Conservation (phyloP, 2,113 vertebrate species). For the Scatophagus argus region DNA sequence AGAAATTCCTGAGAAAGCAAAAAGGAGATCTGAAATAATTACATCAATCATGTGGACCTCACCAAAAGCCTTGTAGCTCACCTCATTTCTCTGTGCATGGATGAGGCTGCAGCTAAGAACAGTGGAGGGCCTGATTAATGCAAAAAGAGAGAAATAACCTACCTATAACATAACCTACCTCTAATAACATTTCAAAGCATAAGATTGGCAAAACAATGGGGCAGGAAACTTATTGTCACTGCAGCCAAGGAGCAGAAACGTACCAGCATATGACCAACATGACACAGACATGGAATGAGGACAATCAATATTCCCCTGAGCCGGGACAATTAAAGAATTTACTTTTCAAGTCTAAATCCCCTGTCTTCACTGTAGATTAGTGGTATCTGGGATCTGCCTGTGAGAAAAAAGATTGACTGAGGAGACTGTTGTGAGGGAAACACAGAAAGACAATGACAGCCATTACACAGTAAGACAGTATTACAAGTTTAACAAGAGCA, state of each 20-base stretch:
- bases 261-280: conserved; percentile 6
- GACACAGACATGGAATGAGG: neutral
- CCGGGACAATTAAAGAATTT: conserved; percentile 44
- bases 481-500: conserved; percentile 63
- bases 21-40: conserved; percentile 32
- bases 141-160: neutral
- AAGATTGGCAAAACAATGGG: neutral
- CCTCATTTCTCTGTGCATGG: conserved; percentile 41
- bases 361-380: conserved; percentile 4
- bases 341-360: conserved; percentile 20
- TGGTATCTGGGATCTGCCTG: conserved; percentile 11
- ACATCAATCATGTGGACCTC: conserved; percentile 23
- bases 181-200: neutral
- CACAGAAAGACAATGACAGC: conserved; percentile 38
- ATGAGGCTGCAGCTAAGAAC: conserved; percentile 36
- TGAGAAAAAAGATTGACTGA: neutral
- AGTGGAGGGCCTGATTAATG: conserved; percentile 4
- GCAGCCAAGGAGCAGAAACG: conserved; percentile 12
- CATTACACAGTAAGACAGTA: conserved; percentile 27
- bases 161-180: neutral
- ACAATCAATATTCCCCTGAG: conserved; percentile 59
- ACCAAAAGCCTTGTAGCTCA: conserved; percentile 5
- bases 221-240: neutral
- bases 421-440: neutral
- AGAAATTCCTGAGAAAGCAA: conserved; percentile 75